These are phyloP conservation scores for Eueides isabella DNA, from an alignment of 1,140 invertebrate species.

Conservation along the genomic window DNA sequence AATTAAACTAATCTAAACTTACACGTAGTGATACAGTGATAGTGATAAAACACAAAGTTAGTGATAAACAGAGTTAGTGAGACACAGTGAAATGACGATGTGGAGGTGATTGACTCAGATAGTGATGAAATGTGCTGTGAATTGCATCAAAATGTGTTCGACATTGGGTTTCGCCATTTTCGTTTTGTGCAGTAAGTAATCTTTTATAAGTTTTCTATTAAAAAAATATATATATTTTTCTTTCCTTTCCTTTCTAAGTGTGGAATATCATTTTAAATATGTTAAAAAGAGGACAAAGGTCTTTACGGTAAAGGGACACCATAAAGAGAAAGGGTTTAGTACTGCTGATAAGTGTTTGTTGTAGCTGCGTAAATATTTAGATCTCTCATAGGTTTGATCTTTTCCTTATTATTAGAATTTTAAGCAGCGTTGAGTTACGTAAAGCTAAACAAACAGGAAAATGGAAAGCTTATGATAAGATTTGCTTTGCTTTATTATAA, in stretches of 20 bases:
- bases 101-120: constrained; percentile 50
- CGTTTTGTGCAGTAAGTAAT: constrained; percentile 60
- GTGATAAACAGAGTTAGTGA: constrained; percentile 43
- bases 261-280: too few relatives aligned
- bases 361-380: too few relatives aligned
- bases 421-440: too few relatives aligned
- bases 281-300: neutral
- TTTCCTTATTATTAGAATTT: too few relatives aligned
- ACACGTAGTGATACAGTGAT: constrained; percentile 6
- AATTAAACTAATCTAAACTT: neutral
- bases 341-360: neutral
- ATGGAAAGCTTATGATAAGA: too few relatives aligned
- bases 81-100: constrained; percentile 51
- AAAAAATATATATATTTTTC: neutral
- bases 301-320: neutral
- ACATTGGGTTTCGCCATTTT: constrained; percentile 52
- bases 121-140: constrained; percentile 60
- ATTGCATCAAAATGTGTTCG: constrained; percentile 60
- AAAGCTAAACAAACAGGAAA: too few relatives aligned
- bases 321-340: neutral
- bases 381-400: too few relatives aligned
- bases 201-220: neutral
- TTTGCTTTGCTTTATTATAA: too few relatives aligned
- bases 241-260: neutral
- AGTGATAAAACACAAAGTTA: neutral